Evolutionary conservation across 2,113 vertebrate genomes (phyloP).

Genomic region (Heloderma charlesbogerti): DNA sequence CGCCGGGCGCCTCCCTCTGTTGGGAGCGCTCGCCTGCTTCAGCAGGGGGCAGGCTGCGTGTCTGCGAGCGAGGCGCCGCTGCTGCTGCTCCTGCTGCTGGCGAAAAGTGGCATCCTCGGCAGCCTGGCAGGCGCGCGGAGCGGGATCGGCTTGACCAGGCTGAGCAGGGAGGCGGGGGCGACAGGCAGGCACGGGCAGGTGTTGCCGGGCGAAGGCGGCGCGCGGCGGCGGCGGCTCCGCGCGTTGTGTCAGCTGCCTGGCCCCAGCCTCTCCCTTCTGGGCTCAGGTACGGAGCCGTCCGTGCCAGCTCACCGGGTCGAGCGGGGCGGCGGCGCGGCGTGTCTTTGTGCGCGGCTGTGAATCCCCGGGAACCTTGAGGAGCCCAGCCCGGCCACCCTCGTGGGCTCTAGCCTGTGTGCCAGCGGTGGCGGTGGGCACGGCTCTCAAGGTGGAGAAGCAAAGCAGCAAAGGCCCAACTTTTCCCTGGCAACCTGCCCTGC

Average conservation of each 20-base stretch:
- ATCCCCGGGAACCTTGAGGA: neutral
- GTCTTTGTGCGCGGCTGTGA: neutral
- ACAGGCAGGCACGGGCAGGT: neutral
- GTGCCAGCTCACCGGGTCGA: neutral
- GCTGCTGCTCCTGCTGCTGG: slow-evolving; percentile 19
- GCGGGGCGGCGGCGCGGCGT: neutral
- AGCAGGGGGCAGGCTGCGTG: neutral
- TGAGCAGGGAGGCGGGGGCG: neutral
- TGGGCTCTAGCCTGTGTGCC: neutral
- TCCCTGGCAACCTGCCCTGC: neutral
- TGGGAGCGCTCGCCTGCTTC: neutral
- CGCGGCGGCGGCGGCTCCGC: neutral
- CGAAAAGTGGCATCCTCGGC: neutral
- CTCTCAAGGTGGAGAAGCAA: neutral
- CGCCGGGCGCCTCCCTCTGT: neutral
- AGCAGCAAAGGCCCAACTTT: neutral
- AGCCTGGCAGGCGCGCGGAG: neutral
- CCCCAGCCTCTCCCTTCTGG: neutral
- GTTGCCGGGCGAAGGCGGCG: neutral
- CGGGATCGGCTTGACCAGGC: too few species aligned
- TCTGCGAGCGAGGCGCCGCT: slow-evolving; percentile 6
- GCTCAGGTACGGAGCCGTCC: neutral
- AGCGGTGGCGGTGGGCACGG: neutral
- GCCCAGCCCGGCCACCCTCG: neutral
- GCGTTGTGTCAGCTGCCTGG: neutral